Conservation (phyloP, 2,113 vertebrate species). For the Prionailurus bengalensis region DNA sequence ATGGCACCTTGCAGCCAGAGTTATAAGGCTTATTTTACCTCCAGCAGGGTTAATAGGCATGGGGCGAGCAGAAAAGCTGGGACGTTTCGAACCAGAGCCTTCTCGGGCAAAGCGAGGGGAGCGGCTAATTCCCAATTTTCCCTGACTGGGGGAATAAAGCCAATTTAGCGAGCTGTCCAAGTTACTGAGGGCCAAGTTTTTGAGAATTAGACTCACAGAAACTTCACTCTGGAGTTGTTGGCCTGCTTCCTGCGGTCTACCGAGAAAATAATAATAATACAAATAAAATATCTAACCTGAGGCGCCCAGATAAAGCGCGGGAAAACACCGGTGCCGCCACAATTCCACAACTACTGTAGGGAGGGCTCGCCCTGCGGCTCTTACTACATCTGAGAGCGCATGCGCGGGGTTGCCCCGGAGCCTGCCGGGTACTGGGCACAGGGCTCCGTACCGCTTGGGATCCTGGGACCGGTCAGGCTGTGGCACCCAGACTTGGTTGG, state of each 20-base stretch:
- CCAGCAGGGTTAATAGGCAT: rapidly evolving
- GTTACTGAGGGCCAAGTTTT: not conserved
- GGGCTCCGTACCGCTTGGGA: not conserved
- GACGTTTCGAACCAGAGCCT: not conserved
- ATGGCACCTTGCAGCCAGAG: not conserved
- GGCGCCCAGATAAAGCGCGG: not conserved
- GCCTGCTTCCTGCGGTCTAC: not conserved
- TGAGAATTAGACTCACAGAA: not conserved
- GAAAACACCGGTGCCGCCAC: not conserved
- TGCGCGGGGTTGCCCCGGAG: not conserved
- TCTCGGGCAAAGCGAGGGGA: not conserved
- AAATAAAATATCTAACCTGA: constrained; percentile 18
- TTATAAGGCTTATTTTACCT: not conserved
- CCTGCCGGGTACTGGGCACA: rapidly evolving
- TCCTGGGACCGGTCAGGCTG: not conserved
- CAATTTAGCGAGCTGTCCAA: not conserved
- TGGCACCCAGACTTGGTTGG: rapidly evolving
- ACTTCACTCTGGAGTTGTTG: not conserved
- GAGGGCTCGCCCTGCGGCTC: rapidly evolving
- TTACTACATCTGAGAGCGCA: not conserved
- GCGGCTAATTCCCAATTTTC: not conserved
- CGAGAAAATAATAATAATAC: not conserved
- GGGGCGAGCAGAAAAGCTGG: not conserved
- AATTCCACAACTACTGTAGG: rapidly evolving
- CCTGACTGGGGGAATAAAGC: not conserved